Evolutionary conservation across 2,113 vertebrate species (phyloP), one percentile per base, ranked within the genome.

Genomic region (Tonatia bakeri): DNA sequence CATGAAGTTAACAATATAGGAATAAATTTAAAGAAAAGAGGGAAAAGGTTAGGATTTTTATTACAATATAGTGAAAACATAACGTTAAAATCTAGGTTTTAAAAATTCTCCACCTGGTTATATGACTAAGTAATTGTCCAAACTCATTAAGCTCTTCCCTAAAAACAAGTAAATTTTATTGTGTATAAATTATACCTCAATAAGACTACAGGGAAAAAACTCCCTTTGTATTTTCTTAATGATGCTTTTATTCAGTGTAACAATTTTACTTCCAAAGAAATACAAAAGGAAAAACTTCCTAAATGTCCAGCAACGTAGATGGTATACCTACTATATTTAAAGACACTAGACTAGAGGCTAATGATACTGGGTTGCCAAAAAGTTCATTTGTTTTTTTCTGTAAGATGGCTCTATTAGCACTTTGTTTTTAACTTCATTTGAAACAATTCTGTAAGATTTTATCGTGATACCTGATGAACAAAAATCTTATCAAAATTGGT

Each of bases 21-120:
- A 93, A 97, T 77, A 85, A 86, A 85, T 69, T 33, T 84, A 90
- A n/a, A 36, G 11, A 73, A 54, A 92, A 56, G 15, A 69, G 26
- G 40, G 69, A 93, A 56, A 54, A 52, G 11, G 28, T 86, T 43
- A 40, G 43, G 26, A 15, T 59, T 72, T 83, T 87, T 70, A 72
- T 36, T 83, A 90, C 2, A 47, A 70, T 54, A 82, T 11, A 87
- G 10, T 73, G 92, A 92, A 84, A 86, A 69, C 22, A 75, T 4
- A 61, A 59, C 31, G 4, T 86, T 89, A 90, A 92, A 61, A 90
- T 47, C 4, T 77, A 90, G 28, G 33, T 81, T 94, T 56, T 22
- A 73, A 94, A 94, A 82, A 47, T 40, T 64, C 43, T 72, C n/a
- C 43, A 52, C 36, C 64, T 77, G 3, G 20, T 90, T 86, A 87